Evolutionary conservation across 2,113 vertebrate species (phyloP), one percentile per base, ranked within the genome.

Genomic region (Psephotus haematonotus): DNA sequence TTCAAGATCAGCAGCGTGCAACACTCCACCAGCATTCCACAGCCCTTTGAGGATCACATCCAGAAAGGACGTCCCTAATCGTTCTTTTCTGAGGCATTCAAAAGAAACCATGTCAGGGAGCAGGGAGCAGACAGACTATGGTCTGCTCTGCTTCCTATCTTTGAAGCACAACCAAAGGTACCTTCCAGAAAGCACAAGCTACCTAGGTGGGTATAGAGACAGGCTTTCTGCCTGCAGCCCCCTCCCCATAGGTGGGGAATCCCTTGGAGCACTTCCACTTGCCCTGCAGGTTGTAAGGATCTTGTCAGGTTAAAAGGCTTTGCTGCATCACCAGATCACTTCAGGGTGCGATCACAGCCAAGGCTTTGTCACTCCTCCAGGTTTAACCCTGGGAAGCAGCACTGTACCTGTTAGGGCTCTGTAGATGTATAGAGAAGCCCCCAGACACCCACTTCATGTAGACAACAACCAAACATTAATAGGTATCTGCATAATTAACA

Each of bases 201-300:
- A 35, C 33, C 22, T 35, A 35, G 9, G 57, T 35, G 22, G 57
- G 33, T 35, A 35, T 24, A 24, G 33, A 59, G 22, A 24, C 57
- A 59, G 3, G 57, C 23, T 47, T 41, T 62, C 60, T 37, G 24
- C 52, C 64, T 72, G 23, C 62, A 65, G 49, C 10, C 5, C 33
- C 28, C 2, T 65, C 17, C 49, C 53, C 63, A 23, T 9, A 33
- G 9, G 2, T 1, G 8, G 7, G 24, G 31, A 35, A 33, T 27
- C 29, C 77, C 64, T 1, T 18, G 16, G 16, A 67, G 3, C 29
- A 2, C 7, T 44, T n/a, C 2, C 0, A 6, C 10, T 67, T 35
- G 11, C 28, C 12, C 59, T 23, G 20, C 3, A 12, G 46, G 35
- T 79, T 79, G 3, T 8, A 67, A 37, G 13, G 19, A 3, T 6